Evolutionary conservation across 1,140 invertebrate species (phyloP).

Genomic region (Gryllus bimaculatus): DNA sequence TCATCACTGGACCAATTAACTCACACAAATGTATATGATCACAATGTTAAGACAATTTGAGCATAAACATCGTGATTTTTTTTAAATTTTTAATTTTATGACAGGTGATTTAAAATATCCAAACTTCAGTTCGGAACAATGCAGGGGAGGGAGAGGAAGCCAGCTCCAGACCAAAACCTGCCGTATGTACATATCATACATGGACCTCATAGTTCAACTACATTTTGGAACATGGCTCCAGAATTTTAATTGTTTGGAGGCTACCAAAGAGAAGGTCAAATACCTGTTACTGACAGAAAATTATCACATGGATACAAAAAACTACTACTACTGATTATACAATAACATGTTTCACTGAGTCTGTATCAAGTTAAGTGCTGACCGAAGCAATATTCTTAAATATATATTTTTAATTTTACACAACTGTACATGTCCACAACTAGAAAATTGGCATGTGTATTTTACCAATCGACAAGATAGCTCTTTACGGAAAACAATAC

Average conservation of each 20-base stretch:
- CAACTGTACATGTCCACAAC: slow-evolving; percentile 3
- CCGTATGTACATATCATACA: slow-evolving; percentile 1
- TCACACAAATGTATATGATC: neutral
- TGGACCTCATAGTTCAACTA: neutral
- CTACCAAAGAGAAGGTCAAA: neutral
- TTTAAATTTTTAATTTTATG: neutral
- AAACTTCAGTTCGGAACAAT: neutral
- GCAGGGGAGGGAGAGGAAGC: neutral
- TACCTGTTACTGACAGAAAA: slow-evolving; percentile 1
- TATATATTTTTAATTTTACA: neutral
- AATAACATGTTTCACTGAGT: slow-evolving; percentile 1
- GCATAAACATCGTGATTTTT: slow-evolving; percentile 1
- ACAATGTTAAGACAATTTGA: slow-evolving; percentile 1
- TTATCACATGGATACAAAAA: neutral
- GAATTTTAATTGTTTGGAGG: neutral
- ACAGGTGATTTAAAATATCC: neutral
- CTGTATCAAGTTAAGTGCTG: slow-evolving; percentile 4
- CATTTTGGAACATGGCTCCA: neutral
- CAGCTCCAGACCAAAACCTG: neutral
- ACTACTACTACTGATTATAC: neutral
- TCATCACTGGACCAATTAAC: neutral
- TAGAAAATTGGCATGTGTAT: neutral
- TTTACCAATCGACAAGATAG: neutral
- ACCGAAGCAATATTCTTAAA: slow-evolving; percentile 1
- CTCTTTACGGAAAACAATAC: neutral